Conservation (phyloP, 2,113 vertebrate genomes). For the Corythornis cristatus region DNA sequence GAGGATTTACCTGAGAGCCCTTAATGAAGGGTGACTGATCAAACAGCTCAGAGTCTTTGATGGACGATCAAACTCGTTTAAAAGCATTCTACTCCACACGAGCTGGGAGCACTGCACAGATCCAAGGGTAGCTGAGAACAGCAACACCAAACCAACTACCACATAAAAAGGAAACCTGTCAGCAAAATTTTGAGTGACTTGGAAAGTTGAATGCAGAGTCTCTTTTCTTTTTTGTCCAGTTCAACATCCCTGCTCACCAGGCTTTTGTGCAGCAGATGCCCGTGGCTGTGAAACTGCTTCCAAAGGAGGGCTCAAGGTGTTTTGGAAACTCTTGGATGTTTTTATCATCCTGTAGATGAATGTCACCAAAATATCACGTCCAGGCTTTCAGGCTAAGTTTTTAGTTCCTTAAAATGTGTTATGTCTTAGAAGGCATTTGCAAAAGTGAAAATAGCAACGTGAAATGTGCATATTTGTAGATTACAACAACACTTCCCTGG, state of each 20-base stretch:
- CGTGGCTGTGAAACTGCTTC: not conserved
- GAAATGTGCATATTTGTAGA: not conserved
- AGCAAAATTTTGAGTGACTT: not conserved
- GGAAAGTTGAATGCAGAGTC: not conserved
- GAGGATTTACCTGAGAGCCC: not conserved
- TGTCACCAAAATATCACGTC: not conserved
- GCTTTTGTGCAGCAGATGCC: not conserved
- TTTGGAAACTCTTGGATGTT: not conserved
- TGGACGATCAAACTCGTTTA: not conserved
- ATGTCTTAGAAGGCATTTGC: not conserved
- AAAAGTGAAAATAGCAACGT: not conserved
- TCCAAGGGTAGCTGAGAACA: not conserved
- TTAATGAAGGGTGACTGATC: not conserved
- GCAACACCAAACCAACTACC: not conserved
- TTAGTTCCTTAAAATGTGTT: not conserved
- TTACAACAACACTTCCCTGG: not conserved
- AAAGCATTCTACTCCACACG: not conserved
- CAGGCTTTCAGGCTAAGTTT: not conserved
- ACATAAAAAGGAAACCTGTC: not conserved
- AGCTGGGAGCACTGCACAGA: not conserved
- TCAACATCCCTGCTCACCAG: not conserved
- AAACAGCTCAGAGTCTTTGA: not conserved
- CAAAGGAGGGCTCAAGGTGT: not conserved
- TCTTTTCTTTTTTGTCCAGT: not conserved
- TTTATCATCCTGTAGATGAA: not conserved